Evolutionary conservation across 1,140 invertebrate genomes (phyloP).

Genomic region (Holotrichia oblita): DNA sequence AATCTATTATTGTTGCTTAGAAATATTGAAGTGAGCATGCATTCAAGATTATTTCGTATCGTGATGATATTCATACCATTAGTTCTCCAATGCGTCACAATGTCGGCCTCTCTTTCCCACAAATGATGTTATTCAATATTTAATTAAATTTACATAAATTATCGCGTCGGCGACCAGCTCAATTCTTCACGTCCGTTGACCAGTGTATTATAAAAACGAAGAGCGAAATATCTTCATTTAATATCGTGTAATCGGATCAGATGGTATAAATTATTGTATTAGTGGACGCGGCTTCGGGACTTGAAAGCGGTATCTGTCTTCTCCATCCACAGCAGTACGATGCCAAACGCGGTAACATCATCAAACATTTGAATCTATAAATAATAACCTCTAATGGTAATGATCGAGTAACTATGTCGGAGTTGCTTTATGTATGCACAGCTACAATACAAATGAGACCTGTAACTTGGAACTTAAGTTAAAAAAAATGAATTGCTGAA

Average conservation of each 20-base stretch:
- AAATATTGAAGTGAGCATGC: too few species aligned
- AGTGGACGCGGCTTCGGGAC: background rate
- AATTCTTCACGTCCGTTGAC: background rate
- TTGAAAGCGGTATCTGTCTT: background rate
- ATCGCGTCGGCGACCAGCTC: background rate
- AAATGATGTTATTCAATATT: background rate
- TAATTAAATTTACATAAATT: constrained; percentile 9
- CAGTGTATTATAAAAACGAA: background rate
- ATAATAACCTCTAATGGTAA: background rate
- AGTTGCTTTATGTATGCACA: background rate
- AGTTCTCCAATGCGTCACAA: too few species aligned
- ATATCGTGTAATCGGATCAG: constrained; percentile 6
- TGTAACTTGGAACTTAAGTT: too few species aligned
- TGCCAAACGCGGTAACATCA: background rate
- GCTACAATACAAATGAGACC: background rate
- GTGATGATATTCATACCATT: too few species aligned
- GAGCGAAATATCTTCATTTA: constrained; percentile 8
- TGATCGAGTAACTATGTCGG: background rate
- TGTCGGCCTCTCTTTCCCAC: too few species aligned
- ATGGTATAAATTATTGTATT: background rate
- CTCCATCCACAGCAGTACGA: background rate
- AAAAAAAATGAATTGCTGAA: too few species aligned
- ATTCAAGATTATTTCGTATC: too few species aligned
- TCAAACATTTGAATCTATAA: background rate
- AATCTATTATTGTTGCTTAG: too few species aligned